Evolutionary conservation across 1,140 invertebrate genomes (phyloP).

Genomic region (Drosophila bocqueti): DNA sequence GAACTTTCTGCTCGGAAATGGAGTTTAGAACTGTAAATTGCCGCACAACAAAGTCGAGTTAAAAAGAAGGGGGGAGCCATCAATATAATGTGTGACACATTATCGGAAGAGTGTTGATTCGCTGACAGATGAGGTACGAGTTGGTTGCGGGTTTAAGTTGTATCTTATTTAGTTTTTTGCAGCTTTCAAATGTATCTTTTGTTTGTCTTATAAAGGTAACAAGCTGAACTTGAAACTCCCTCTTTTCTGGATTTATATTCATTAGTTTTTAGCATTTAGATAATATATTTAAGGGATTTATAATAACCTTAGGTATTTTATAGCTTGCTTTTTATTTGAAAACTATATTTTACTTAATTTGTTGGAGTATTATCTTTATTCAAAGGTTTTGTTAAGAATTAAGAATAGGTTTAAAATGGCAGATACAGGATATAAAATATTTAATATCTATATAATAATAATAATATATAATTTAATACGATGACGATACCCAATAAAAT

Average conservation of each 20-base stretch:
- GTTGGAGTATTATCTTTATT: background rate
- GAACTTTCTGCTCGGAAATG: conserved; percentile 24
- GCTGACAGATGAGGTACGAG: background rate
- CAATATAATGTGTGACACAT: background rate
- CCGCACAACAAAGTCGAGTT: background rate
- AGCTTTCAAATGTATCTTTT: background rate
- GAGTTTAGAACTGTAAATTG: conserved; percentile 32
- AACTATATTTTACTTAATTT: background rate
- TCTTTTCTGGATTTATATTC: background rate
- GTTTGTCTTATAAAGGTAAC: background rate
- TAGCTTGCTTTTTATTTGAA: background rate
- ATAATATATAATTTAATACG: background rate
- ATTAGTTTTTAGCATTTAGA: background rate
- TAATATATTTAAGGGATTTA: background rate
- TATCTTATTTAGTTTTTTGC: background rate
- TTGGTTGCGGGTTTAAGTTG: too few species aligned
- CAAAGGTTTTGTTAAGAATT: background rate
- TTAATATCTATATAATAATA: too few species aligned
- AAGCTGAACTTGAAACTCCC: background rate
- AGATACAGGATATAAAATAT: too few species aligned
- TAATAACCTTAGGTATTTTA: background rate
- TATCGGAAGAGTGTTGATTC: background rate
- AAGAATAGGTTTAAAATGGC: background rate
- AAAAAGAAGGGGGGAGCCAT: background rate
- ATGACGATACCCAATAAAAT: too few species aligned